Percentiles rank a stretch among this genome's conserved stretches.
Evolutionary conservation across 2,888 invertebrate genomes (phyloP).

Genomic region (Plebejus anna): DNA sequence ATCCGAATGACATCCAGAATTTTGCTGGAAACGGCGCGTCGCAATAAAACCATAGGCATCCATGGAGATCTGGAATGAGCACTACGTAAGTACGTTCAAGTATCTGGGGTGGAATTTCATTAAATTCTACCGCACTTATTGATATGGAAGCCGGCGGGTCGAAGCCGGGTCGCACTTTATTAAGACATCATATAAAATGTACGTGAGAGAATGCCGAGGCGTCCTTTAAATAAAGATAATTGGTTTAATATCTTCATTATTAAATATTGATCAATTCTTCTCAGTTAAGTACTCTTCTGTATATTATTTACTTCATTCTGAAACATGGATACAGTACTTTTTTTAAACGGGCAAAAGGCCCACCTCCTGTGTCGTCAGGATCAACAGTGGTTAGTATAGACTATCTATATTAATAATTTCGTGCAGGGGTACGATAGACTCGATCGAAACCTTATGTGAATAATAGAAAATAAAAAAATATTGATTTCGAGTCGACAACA

Average conservation of each 20-base stretch:
- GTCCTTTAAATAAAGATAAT: conserved; percentile 25
- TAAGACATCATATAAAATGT: conserved; percentile 74
- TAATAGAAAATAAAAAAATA: too few species aligned
- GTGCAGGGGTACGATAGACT: too few species aligned
- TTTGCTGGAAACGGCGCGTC: conserved; percentile 2
- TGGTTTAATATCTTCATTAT: conserved; percentile 18
- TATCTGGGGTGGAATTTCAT: conserved; percentile 45
- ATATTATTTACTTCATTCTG: too few species aligned
- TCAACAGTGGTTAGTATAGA: too few species aligned
- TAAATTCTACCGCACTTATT: conserved; percentile 60
- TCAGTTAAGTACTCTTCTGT: too few species aligned
- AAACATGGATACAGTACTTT: too few species aligned
- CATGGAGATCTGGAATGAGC: conserved; percentile 38
- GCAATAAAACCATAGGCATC: conserved; percentile 37
- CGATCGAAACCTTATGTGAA: too few species aligned
- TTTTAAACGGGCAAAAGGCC: too few species aligned
- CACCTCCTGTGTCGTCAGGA: too few species aligned
- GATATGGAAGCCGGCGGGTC: conserved; percentile 69
- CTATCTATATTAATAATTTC: too few species aligned
- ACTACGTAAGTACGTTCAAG: conserved; percentile 40
- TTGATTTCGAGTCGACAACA: too few species aligned
- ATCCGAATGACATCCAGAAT: conserved; percentile 22
- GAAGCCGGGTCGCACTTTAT: conserved; percentile 69
- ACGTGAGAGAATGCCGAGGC: conserved; percentile 63
- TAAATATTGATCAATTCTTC: not conserved